Evolutionary conservation across 2,888 invertebrate species (phyloP).

Genomic region (Pollenia angustigena): DNA sequence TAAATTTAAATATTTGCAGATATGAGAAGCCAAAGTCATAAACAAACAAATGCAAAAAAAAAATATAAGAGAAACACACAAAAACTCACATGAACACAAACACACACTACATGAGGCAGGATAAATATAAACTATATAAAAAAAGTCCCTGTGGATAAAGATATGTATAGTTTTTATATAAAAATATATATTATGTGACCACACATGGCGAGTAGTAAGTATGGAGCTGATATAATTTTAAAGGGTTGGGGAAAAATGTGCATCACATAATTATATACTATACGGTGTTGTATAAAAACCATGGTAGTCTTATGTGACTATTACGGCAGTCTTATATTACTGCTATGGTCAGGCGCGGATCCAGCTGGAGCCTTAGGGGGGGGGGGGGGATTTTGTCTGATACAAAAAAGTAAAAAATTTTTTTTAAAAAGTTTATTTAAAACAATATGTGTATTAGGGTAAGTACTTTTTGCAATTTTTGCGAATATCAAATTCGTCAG

Average conservation of each 20-base stretch:
- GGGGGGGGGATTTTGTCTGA: no score
- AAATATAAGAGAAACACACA: not conserved
- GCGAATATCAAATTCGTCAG: no score
- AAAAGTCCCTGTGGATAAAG: slow-evolving; percentile 61
- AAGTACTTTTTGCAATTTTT: no score
- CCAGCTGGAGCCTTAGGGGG: no score
- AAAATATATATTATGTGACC: slow-evolving; percentile 39
- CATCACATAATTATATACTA: not conserved
- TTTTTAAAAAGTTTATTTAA: no score
- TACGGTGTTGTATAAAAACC: no score
- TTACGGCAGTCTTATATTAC: no score
- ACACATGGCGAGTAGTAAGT: slow-evolving; percentile 15
- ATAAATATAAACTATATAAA: slow-evolving; percentile 50
- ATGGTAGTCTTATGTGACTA: no score
- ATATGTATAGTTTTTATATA: slow-evolving; percentile 46
- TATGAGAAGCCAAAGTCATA: slow-evolving; percentile 63
- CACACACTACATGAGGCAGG: slow-evolving; percentile 1
- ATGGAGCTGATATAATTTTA: not conserved
- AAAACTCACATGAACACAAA: not conserved
- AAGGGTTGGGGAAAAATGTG: not conserved
- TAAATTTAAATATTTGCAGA: slow-evolving; percentile 69
- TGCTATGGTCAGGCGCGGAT: no score
- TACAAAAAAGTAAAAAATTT: no score
- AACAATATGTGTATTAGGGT: no score
- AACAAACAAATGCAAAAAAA: slow-evolving; percentile 47